Evolutionary conservation across 2,888 invertebrate species (phyloP), one percentile per base, ranked within the genome.

Genomic region (Caenorhabditis angaria): DNA sequence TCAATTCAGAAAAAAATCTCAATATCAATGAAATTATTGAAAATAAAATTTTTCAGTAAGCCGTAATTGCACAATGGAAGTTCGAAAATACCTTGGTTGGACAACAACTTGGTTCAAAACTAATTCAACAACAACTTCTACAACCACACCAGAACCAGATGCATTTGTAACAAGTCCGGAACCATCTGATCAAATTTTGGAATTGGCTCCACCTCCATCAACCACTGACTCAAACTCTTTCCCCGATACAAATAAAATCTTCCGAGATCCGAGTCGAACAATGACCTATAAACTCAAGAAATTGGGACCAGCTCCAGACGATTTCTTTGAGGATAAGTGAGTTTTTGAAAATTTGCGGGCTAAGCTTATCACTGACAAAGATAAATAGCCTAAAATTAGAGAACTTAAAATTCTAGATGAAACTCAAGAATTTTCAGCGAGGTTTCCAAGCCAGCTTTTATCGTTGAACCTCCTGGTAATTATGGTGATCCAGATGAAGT

Each of bases 1-100:
- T 12, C 20, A 24, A 18, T n/a, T n/a, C n/a, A n/a, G n/a, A n/a
- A n/a, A n/a, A n/a, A n/a, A n/a, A n/a, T n/a, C n/a, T n/a, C n/a
- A n/a, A n/a, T n/a, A n/a, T 57, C 29, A 22, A 25, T 10, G 10
- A n/a, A 25, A 8, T 29, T 57, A 3, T 22, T 27, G 8, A 57
- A 57, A 22, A 22, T 27, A 4, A 60, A 32, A 12, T 32, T 1
- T 32, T 59, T 47, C 22, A 60, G 60, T 60, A 25, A 27, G 5
- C 12, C 24, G 25, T 14, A 28, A 50, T 3, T 60, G 60, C 25
- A 51, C 51, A n/a, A 35, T 29, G 35, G 50, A 4, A 6, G n/a
- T 60, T 32, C 50, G 60, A 18, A 50, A 27, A 60, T 6, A 50
- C 2, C 60, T 60, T 14, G 60, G 60, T 20, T 60, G 60, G 60